Evolutionary conservation across 2,888 invertebrate genomes (phyloP).

Genomic region (Callosobruchus maculatus): DNA sequence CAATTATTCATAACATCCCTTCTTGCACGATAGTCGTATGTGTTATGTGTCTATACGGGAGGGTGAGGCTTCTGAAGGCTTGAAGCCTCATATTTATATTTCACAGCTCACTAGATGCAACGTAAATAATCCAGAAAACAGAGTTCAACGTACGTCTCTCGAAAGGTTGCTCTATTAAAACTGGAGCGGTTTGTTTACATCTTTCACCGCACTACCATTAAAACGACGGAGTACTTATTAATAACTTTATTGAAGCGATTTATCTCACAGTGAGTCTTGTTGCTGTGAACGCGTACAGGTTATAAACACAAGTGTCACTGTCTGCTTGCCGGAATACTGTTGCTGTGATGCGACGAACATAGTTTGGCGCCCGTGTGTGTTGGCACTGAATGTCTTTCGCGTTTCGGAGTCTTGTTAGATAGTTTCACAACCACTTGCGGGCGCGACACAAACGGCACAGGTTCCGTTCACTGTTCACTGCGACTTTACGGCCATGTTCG

Average conservation of each 20-base stretch:
- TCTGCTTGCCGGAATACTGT: conserved; percentile 4
- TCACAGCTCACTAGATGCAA: background rate
- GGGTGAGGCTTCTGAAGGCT: background rate
- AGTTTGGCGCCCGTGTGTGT: background rate
- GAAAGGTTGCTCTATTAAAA: conserved; percentile 41
- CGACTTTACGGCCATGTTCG: conserved; percentile 46
- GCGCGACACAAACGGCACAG: conserved; percentile 18
- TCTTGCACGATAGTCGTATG: background rate
- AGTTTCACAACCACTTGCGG: conserved; percentile 35
- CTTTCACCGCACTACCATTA: conserved; percentile 1
- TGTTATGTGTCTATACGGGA: background rate
- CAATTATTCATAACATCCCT: background rate
- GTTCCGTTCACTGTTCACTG: conserved; percentile 40
- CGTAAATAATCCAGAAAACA: background rate
- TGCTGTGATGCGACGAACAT: background rate
- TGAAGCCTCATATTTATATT: background rate
- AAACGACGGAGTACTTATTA: conserved; percentile 3
- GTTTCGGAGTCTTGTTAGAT: background rate
- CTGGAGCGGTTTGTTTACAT: conserved; percentile 1
- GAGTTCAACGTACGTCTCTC: conserved; percentile 41
- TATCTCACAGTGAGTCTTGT: conserved; percentile 7
- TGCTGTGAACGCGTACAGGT: conserved; percentile 12
- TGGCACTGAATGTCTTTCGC: background rate
- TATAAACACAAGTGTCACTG: conserved; percentile 22
- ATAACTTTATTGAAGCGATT: conserved; percentile 7